phyloP scores from a whole-genome alignment of 1,140 invertebrate genomes.

The Meteorus sp. region DNA sequence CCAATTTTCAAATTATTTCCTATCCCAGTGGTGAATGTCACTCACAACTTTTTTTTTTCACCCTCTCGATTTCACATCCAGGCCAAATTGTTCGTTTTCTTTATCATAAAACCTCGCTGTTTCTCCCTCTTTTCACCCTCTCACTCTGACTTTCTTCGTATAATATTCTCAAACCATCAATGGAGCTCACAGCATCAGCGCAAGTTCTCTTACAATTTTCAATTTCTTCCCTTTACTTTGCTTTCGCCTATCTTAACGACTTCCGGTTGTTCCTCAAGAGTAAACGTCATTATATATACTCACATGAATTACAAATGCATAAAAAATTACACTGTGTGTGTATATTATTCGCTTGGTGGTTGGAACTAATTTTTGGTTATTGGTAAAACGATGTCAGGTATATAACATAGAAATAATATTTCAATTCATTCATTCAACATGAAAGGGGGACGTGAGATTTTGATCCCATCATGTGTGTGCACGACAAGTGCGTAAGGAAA shows the following conservation, averaged over 20 bases:
- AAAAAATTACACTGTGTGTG: too few relatives aligned
- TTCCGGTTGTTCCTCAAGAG: background rate
- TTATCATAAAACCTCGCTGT: background rate
- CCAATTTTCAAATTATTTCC: conserved; percentile 31
- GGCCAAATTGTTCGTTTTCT: background rate
- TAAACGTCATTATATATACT: too few relatives aligned
- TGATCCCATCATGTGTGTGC: background rate
- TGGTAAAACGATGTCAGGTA: conserved; percentile 12
- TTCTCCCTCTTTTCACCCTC: too few relatives aligned
- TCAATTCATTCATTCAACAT: background rate
- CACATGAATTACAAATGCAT: too few relatives aligned
- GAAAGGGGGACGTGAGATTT: background rate
- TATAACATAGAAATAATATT: too few relatives aligned
- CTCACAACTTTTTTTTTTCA: background rate
- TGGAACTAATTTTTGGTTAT: conserved; percentile 13
- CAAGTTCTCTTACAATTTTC: background rate
- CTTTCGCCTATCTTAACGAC: background rate
- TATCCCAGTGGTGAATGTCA: background rate
- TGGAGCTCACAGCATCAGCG: background rate
- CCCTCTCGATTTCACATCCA: background rate
- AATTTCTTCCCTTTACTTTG: background rate
- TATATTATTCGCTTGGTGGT: background rate
- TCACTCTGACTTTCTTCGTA: too few relatives aligned
- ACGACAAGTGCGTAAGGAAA: conserved; percentile 16
- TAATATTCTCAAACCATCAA: too few relatives aligned